These are phyloP conservation scores for Nerophis ophidion DNA, from an alignment of 2,113 vertebrate genomes.

Conservation along the genomic window DNA sequence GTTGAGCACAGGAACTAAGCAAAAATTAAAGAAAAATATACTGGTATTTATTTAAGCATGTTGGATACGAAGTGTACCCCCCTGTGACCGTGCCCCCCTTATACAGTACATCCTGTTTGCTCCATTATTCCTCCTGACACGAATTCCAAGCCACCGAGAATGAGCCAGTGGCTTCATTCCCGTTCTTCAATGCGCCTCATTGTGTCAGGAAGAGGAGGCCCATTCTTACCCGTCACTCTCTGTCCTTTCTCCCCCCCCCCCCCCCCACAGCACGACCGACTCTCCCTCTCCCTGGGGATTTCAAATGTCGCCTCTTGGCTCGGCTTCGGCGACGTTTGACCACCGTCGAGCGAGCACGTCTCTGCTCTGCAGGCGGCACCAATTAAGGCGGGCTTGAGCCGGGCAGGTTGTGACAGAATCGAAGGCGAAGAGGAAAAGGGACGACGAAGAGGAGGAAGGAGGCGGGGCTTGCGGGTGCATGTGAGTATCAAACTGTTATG, in stretches of 20 bases:
- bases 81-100: too few species aligned
- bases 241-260: conserved; percentile 61
- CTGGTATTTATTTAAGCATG: too few species aligned
- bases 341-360: conserved; percentile 18
- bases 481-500: conserved; percentile 64
- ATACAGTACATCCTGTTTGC: too few species aligned
- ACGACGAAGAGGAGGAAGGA: conserved; percentile 11
- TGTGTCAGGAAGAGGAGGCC: conserved; percentile 57
- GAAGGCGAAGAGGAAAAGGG: conserved; percentile 21
- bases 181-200: conserved; percentile 54
- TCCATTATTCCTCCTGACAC: conserved; percentile 27
- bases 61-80: too few species aligned
- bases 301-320: conserved; percentile 40
- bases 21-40: too few species aligned
- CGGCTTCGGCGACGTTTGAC: conserved; percentile 20
- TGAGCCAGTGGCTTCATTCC: conserved; percentile 38
- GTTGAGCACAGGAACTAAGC: too few species aligned
- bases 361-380: conserved; percentile 17
- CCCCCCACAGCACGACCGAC: conserved; percentile 62
- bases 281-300: conserved; percentile 27
- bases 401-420: conserved; percentile 34
- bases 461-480: conserved; percentile 34
- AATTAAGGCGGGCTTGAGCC: conserved; percentile 34
- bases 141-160: conserved; percentile 19
- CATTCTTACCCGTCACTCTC: conserved; percentile 63